Evolutionary conservation across 1,140 invertebrate genomes (phyloP), one percentile per base, ranked within the genome.

Genomic region (Triops cancriformis): DNA sequence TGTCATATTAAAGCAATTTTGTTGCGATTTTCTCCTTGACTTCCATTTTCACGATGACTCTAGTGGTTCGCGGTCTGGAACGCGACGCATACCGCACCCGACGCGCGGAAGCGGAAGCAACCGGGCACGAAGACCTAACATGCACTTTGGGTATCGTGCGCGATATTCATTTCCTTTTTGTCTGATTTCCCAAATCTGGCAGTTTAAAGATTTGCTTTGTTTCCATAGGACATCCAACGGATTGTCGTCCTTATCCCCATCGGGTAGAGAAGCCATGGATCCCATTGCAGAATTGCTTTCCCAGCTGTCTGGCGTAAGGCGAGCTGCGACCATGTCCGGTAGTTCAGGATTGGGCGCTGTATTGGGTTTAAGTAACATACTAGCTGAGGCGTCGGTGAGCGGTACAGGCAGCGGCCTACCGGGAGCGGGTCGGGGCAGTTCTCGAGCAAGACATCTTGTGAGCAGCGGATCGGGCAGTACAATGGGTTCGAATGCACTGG

Each of bases 241-340:
- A 74, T 87, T 95, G 73, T 88, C 91, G 78, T 89, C 91, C 77
- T 85, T 92, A 81, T 95, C 93, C 81, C 83, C 43, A 6, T 41
- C 51, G 9, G 72, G 77, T 41, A 77, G 94, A 81, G 96, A 98
- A 83, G 90, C 93, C 80, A 93, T 94, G 83, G 96, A 98, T 89
- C 95, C 96, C 76, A 98, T 98, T 81, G 93, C 94, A 64, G 95
- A 98, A 87, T 87, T 97, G 80, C 86, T 97, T 77, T 95, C 94
- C 75, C 95, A 97, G 86, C 88, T 98, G 82, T 95, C 94, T 28
- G 94, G 94, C 79, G 94, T 95, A 79, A 88, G 94, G 81, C 89
- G 94, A 85, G 88, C 82, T 73, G 81, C 82, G 41, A 80, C 81
- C 75, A 78, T 76, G 42, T 77, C 79, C 12, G 43, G 81, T 14